Evolutionary conservation across 2,797 vertebrate species (phyloP).

Genomic region (Onychomys torridus): DNA sequence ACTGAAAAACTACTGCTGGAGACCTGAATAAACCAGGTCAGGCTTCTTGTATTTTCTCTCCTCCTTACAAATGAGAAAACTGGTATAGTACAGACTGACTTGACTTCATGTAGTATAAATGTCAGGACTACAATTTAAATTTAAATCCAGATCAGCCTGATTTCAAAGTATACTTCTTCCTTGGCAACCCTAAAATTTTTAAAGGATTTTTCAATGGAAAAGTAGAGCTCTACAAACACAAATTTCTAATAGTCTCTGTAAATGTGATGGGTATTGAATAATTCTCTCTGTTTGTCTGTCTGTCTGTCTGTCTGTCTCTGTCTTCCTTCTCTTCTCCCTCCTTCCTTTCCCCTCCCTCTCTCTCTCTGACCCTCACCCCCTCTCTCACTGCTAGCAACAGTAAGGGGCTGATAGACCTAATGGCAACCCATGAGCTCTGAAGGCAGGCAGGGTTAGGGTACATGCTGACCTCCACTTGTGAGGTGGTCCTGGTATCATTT

Average conservation of each 20-base stretch:
- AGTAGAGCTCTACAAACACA: slow-evolving; percentile 41
- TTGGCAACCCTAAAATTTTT: not conserved
- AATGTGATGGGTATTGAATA: not conserved
- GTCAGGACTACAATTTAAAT: slow-evolving; percentile 58
- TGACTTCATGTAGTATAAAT: slow-evolving; percentile 64
- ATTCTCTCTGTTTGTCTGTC: not conserved
- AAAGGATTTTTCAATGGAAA: slow-evolving; percentile 48
- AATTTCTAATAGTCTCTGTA: slow-evolving; percentile 38
- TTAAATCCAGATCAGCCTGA: slow-evolving; percentile 60
- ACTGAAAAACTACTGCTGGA: slow-evolving; percentile 42
- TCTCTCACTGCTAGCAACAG: not conserved
- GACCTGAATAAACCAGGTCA: slow-evolving; percentile 28
- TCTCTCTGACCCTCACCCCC: not conserved
- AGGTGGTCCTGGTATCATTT: not conserved
- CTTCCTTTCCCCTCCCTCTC: not conserved
- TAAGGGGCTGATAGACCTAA: not conserved
- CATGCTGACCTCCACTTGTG: not conserved
- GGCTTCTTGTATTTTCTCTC: slow-evolving; percentile 19
- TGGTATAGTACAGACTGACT: slow-evolving; percentile 19
- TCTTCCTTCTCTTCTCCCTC: too few relatives aligned
- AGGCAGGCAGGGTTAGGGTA: not conserved
- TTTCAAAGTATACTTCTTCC: slow-evolving; percentile 40
- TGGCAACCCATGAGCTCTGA: not conserved
- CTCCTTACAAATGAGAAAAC: slow-evolving; percentile 69
- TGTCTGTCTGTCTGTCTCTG: not conserved